Base-by-base conservation (phyloP, 2,888 invertebrate genomes). In the Hemithea aestivaria region DNA sequence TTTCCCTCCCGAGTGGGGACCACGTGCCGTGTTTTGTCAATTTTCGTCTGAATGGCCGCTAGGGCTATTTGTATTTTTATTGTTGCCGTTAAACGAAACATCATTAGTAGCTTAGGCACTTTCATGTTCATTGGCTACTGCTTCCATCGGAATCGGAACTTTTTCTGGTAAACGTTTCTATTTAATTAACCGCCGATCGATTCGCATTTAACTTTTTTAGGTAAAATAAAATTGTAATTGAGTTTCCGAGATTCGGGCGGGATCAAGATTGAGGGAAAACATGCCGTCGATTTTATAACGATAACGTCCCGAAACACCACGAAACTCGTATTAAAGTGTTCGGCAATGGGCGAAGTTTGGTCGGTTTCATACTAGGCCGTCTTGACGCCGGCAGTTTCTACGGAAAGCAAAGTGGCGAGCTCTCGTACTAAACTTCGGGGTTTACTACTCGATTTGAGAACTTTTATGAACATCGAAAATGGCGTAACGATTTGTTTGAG, bases 1-100 rank as follows among this genome's bases (percentile, higher is more conserved):
- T 73, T 80, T 77, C 74, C 75, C 70, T 66, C 62, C 55, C 68
- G 64, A 67, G 60, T 57, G 56, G 57, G 58, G 53, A 73, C 77
- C 82, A 83, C 80, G 82, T 83, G 82, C 74, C 68, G 55, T 61
- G 71, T 66, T 74, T 71, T 73, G 78, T 78, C 66, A 78, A 76
- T 80, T 81, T 74, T 72, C 68, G 62, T 66, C 60, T 71, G 71
- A 72, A 75, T 72, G 58, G 65, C 58, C 56, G 52, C 56, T 46
- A 40, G 57, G 56, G 62, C 66, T 69, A 65, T 78, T 74, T 70
- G 67, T 73, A 66, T 72, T 80, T 79, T 78, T 76, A 73, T 73
- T 73, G 72, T 67, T 54, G 70, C 66, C 67, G 70, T 72, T 74
- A 74, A 77, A 73, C 62, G 68, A 60, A 65, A 70, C 66, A 67